Evolutionary conservation across 2,797 vertebrate genomes (phyloP), one percentile per base, ranked within the genome.

Genomic region (Esox lucius): DNA sequence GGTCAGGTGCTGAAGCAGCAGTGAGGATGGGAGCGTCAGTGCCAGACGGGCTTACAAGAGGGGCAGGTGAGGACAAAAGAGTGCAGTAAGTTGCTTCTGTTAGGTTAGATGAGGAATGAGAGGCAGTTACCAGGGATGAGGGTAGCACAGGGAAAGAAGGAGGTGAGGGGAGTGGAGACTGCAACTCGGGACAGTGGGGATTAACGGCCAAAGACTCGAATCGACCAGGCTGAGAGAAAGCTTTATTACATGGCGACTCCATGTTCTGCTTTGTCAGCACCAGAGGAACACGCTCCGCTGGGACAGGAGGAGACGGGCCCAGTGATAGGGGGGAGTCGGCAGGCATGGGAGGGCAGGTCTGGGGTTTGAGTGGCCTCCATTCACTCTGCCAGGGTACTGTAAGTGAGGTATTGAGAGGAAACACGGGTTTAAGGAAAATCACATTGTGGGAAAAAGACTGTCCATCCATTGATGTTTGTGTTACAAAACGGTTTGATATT

Each of bases 361-460:
- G 90, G 68, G 75, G 81, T 80, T 90, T 92, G 49, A 91, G 92
- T 72, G 92, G 81, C 73, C 86, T 90, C 94, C 94, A 95, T 77
- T 95, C 93, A 70, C 79, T 93, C 80, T 94, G 93, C 94, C 94
- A 95, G 59, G 89, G 83, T 72, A 91, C 93, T 95, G 84, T 26
- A 75, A 72, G 51, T 77, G 66, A 64, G 7, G 1, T 65, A 65
- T n/a, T 28, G 56, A 61, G 24, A 39, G 51, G 39, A 64, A 24
- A 61, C n/a, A 26, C 61, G 56, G 64, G 49, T 53, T 53, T 28
- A 16, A n/a, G 65, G 28, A 13, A 59, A 59, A 16, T 8, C n/a
- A 3, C n/a, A 59, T 3, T 12, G 7, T 22, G 53, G 17, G 13
- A 69, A 46, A 46, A 31, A 31, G n/a, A 42, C 39, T 6, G 5